phyloP scores from a whole-genome alignment of 2,888 invertebrate genomes.

The Campaea margaritaria region DNA sequence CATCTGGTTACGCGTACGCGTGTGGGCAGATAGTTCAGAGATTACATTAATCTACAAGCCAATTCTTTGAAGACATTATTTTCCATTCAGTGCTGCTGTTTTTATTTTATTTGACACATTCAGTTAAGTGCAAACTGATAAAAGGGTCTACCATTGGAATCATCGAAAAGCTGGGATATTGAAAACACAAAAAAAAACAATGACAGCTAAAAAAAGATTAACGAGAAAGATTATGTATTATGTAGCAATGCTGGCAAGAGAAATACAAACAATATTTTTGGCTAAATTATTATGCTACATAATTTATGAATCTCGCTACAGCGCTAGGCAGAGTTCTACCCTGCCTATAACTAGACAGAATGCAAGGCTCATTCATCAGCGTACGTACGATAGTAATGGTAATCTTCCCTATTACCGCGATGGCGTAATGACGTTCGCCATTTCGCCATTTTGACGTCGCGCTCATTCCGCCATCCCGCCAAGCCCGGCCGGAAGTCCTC shows the following conservation, averaged over 20 bases:
- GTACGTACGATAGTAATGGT: slow-evolving; percentile 27
- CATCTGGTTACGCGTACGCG: slow-evolving; percentile 33
- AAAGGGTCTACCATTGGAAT: too few relatives aligned
- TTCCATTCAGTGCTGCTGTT: slow-evolving; percentile 9
- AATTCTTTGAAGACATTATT: slow-evolving; percentile 42
- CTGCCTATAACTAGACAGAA: neutral
- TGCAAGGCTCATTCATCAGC: slow-evolving; percentile 11
- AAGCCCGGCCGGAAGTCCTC: slow-evolving; percentile 67
- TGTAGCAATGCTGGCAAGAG: too few relatives aligned
- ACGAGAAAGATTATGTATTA: too few relatives aligned
- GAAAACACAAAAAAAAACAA: too few relatives aligned
- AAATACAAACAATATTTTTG: too few relatives aligned
- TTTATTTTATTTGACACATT: slow-evolving; percentile 22
- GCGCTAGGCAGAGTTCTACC: too few relatives aligned
- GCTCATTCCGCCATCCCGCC: slow-evolving; percentile 47
- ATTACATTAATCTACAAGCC: slow-evolving; percentile 43
- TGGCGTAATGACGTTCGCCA: slow-evolving; percentile 61
- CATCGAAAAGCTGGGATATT: too few relatives aligned
- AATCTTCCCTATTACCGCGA: slow-evolving; percentile 61
- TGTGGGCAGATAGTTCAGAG: slow-evolving; percentile 36
- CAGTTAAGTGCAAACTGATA: slow-evolving; percentile 6
- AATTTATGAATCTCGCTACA: too few relatives aligned
- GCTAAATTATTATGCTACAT: too few relatives aligned
- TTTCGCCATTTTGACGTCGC: slow-evolving; percentile 50
- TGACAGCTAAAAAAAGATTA: too few relatives aligned